Evolutionary conservation across 2,113 vertebrate species (phyloP).

Genomic region (Acinonyx jubatus): DNA sequence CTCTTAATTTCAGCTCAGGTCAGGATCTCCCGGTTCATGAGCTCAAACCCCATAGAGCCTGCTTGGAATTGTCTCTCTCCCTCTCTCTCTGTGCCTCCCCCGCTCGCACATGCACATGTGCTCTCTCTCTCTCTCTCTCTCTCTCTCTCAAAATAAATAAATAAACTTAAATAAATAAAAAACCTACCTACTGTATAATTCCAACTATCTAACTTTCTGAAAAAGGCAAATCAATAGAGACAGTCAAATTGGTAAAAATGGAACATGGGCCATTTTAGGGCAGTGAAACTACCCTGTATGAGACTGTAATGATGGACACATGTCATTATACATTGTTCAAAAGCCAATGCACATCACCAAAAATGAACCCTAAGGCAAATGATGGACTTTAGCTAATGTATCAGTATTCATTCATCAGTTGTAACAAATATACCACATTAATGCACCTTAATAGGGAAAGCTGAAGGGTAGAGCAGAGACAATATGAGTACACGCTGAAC

Average conservation of each 20-base stretch:
- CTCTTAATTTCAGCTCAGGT: too few species aligned
- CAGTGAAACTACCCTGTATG: background rate
- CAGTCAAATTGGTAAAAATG: background rate
- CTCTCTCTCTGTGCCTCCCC: too few species aligned
- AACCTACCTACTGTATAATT: background rate
- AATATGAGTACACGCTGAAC: background rate
- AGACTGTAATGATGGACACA: background rate
- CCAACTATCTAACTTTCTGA: background rate
- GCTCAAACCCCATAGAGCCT: too few species aligned
- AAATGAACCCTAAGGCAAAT: background rate
- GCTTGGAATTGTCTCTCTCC: too few species aligned
- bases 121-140: too few species aligned
- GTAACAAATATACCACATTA: background rate
- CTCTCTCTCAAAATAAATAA: too few species aligned
- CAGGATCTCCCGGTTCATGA: too few species aligned
- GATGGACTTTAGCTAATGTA: background rate
- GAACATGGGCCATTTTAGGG: background rate
- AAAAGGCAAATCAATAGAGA: background rate
- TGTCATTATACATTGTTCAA: background rate
- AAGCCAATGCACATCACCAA: background rate
- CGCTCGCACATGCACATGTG: too few species aligned
- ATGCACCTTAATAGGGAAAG: background rate
- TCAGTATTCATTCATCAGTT: background rate
- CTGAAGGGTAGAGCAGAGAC: fast-evolving
- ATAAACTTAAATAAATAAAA: background rate